Base-by-base conservation (phyloP, 2,113 vertebrate genomes). In the Embiotoca jacksoni region DNA sequence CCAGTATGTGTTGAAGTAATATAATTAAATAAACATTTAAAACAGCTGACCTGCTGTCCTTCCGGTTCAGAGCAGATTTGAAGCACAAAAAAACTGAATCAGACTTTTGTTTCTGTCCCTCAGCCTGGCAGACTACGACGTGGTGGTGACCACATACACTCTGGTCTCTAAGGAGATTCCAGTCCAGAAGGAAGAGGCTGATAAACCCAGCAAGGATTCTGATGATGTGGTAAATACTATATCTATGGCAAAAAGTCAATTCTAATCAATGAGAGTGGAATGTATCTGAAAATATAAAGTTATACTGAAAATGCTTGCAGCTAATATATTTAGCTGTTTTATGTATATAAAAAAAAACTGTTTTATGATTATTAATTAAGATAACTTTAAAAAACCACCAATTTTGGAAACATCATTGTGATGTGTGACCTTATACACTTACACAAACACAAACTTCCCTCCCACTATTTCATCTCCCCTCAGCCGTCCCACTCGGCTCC, bases 101-200 rank as follows among this genome's bases (percentile, higher is more conserved):
- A 23, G 7, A 31, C 4, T 49, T 62, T 0, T 74, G 41, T 49
- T 2, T 88, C 32, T 6, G 14, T 79, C 56, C 11, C 13, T 74
- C 70, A 99, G 98, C 49, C 94, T 99, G 33, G 95, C 97, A 4
- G 92, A 88, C 16, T 94, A 97, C 35, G 96, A 98, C 58, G 91
- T 99, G 14, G 97, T 99, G 75, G 94, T 99, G 85, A 99, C 98
- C 70, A 99, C 98, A 1, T 99, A 99, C 64, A 95, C 92, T 81
- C 92, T 99, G 79, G 89, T 99, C 30, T 96, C 96, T 44, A 97
- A 96, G 81, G 98, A 99, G 91, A 87, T 97, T 63, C 96, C 96
- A 3, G 91, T 93, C 32, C 89, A 87, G 56, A 98, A 98, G 87
- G 94, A 96, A 39, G 94, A 95, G 0, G 88, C 89, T 1, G 92